Conservation (phyloP, 2,888 invertebrate genomes). For the Pheosia tremula region DNA sequence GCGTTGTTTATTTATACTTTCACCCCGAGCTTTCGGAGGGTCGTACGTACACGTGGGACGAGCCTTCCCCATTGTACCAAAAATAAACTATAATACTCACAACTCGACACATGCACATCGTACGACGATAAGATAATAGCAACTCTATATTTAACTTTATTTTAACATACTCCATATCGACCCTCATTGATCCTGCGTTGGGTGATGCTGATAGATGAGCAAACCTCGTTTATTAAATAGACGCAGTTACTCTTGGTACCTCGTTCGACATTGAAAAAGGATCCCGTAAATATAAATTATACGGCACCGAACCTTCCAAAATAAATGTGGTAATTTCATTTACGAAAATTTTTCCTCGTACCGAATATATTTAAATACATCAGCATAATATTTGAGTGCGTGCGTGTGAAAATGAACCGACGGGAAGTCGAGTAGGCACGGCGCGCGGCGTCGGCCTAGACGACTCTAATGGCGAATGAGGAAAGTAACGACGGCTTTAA, state of each 20-base stretch:
- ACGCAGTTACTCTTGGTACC: conserved; percentile 49
- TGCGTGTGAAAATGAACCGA: conserved; percentile 60
- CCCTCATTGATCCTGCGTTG: conserved; percentile 4
- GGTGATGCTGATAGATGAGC: conserved; percentile 31
- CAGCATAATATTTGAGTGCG: conserved; percentile 69
- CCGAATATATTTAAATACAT: conserved; percentile 76
- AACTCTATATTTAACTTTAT: conserved; percentile 10
- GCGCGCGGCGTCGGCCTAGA: conserved; percentile 22
- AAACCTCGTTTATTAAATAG: conserved; percentile 38
- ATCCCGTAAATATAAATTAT: conserved; percentile 62
- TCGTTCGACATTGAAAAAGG: conserved; percentile 66
- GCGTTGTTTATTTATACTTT: conserved; percentile 83
- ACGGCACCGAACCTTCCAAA: conserved; percentile 60
- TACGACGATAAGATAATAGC: conserved; percentile 32
- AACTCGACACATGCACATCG: conserved; percentile 62
- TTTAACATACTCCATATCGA: conserved; percentile 6
- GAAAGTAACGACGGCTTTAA: conserved; percentile 48
- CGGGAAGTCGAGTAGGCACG: conserved; percentile 47
- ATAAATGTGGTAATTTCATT: conserved; percentile 75
- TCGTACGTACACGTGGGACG: conserved; percentile 71
- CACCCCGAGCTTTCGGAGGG: conserved; percentile 67
- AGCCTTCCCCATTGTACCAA: conserved; percentile 65
- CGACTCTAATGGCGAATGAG: conserved; percentile 45
- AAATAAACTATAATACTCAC: conserved; percentile 73
- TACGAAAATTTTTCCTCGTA: conserved; percentile 60